A percentile compares a stretch with the other conserved stretches of the same genome.
phyloP scores from a whole-genome alignment of 2,888 invertebrate species.

The Helleia helle region DNA sequence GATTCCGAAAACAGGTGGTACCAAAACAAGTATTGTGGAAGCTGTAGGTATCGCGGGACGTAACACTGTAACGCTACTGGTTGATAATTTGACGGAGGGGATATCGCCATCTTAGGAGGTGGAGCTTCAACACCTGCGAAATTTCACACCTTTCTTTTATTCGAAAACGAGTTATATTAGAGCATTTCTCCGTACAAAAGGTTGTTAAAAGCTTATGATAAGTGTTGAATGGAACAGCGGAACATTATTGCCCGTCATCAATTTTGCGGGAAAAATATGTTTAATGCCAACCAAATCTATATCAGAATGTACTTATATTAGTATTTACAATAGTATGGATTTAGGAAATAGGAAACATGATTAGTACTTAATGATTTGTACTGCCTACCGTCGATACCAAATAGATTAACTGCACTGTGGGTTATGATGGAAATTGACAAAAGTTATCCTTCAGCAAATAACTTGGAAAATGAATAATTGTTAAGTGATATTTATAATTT shows the following conservation, averaged over 20 bases:
- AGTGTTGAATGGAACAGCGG: slow-evolving; percentile 53
- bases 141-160: slow-evolving; percentile 74
- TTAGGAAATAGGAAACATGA: too few species aligned
- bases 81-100: slow-evolving; percentile 44
- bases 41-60: slow-evolving; percentile 58
- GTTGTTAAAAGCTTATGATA: slow-evolving; percentile 69
- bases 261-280: slow-evolving; percentile 27
- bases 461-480: too few species aligned
- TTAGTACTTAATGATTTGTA: too few species aligned
- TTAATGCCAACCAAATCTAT: background rate
- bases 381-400: too few species aligned
- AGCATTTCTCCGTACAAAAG: slow-evolving; percentile 66
- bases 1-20: slow-evolving; percentile 68
- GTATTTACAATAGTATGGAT: too few species aligned
- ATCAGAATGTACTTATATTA: too few species aligned
- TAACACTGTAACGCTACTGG: slow-evolving; percentile 58
- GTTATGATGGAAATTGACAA: too few species aligned
- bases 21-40: slow-evolving; percentile 34
- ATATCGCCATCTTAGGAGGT: slow-evolving; percentile 67
- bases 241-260: slow-evolving; percentile 59
- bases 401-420: too few species aligned
- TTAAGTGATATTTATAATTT: too few species aligned
- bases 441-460: too few species aligned
- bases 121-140: slow-evolving; percentile 64
- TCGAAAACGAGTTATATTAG: slow-evolving; percentile 71